Evolutionary conservation across 2,797 vertebrate species (phyloP).

Genomic region (Argentina silus): DNA sequence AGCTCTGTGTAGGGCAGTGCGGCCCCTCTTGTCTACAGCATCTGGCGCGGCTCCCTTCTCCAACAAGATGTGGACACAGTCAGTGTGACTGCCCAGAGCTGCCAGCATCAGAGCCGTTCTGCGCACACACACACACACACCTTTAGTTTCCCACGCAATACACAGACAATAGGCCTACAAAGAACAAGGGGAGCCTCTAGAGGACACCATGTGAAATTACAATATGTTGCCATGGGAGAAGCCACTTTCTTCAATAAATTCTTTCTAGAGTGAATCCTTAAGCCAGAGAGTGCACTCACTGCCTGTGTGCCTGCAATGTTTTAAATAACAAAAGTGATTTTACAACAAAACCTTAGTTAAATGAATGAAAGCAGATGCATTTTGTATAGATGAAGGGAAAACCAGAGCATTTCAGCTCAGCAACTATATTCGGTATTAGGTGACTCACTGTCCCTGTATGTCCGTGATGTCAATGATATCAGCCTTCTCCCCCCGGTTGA

Average conservation of each 20-base stretch:
- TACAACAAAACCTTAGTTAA: too few relatives aligned
- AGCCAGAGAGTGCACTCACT: too few relatives aligned
- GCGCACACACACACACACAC: constrained; percentile 5
- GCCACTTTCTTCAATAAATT: too few relatives aligned
- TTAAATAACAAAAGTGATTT: too few relatives aligned
- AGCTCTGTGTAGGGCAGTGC: constrained; percentile 84
- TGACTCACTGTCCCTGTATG: constrained; percentile 84
- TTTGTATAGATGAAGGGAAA: too few relatives aligned
- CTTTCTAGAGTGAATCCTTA: too few relatives aligned
- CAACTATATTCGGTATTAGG: background rate
- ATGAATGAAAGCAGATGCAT: too few relatives aligned
- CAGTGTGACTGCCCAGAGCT: constrained; percentile 83
- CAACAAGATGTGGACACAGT: constrained; percentile 86
- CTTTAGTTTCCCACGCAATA: background rate
- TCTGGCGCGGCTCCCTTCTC: constrained; percentile 86
- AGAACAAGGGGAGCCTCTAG: background rate
- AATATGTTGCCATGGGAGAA: too few relatives aligned
- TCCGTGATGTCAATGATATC: constrained; percentile 89
- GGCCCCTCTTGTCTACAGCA: constrained; percentile 80
- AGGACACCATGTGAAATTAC: background rate
- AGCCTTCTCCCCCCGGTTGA: constrained; percentile 79
- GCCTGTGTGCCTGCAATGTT: too few relatives aligned
- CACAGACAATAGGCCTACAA: background rate
- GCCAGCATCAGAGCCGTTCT: constrained; percentile 89
- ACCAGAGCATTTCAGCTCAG: too few relatives aligned